A percentile compares a stretch with the other conserved stretches of the same genome.
phyloP scores from a whole-genome alignment of 2,797 vertebrate species.

The Scleropages formosus region DNA sequence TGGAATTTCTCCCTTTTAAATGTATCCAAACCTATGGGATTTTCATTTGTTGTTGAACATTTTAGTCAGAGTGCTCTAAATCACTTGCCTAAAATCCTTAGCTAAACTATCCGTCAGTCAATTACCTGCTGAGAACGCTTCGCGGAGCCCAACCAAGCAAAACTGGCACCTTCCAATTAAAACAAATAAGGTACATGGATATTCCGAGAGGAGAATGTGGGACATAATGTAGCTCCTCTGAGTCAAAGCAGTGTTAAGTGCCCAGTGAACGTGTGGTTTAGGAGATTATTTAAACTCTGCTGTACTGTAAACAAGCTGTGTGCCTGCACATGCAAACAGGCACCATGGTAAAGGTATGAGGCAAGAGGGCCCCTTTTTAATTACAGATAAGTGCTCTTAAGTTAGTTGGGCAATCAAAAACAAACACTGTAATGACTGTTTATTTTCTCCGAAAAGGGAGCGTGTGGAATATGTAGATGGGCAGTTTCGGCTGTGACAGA shows the following conservation, averaged over 20 bases:
- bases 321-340: slow-evolving; percentile 7
- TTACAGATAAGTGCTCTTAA: slow-evolving; percentile 13
- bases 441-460: neutral
- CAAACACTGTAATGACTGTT: slow-evolving; percentile 6
- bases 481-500: neutral
- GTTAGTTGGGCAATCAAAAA: slow-evolving; percentile 5
- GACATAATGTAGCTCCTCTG: slow-evolving; percentile 2
- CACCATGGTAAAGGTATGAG: neutral
- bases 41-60: neutral
- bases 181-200: slow-evolving; percentile 2
- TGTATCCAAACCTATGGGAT: neutral
- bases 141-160: neutral
- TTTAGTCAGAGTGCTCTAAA: neutral
- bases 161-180: slow-evolving; percentile 16
- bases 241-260: slow-evolving; percentile 11
- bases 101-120: neutral
- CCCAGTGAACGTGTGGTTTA: slow-evolving; percentile 13
- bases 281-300: slow-evolving; percentile 14
- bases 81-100: neutral
- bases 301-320: slow-evolving; percentile 4
- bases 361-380: slow-evolving; percentile 8
- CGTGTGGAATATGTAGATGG: neutral
- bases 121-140: slow-evolving; percentile 11
- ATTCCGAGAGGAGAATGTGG: slow-evolving; percentile 1
- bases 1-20: neutral